Evolutionary conservation across 1,140 invertebrate genomes (phyloP), one percentile per base, ranked within the genome.

Genomic region (Panagrolaimus sp.): DNA sequence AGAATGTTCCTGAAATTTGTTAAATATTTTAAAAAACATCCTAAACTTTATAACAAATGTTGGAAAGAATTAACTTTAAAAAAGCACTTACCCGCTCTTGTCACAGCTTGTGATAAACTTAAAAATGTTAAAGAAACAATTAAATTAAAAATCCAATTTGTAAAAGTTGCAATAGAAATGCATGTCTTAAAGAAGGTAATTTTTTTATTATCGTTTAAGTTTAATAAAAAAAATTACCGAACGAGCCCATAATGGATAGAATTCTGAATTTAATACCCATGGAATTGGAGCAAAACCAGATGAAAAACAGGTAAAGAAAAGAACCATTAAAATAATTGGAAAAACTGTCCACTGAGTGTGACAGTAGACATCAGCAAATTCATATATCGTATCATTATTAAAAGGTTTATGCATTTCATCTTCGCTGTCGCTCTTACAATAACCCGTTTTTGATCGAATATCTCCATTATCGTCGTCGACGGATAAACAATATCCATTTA

Each of bases 211-310:
- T n/a, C n/a, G n/a, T n/a, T n/a, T n/a, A n/a, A n/a, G n/a, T n/a
- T n/a, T n/a, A n/a, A n/a, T n/a, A n/a, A n/a, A n/a, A n/a, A n/a
- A n/a, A n/a, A n/a, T n/a, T n/a, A n/a, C n/a, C 7, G 86, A 84
- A 66, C 88, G 78, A 6, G 87, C 87, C 88, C 88, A 89, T 28
- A 87, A 77, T 12, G 88, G 88, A 78, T 88, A 89, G 55, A 89
- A 88, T 80, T 89, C 88, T 14, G 87, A 87, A 76, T 88, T 88
- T 17, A 88, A 85, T 5, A 87, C 88, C 88, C 88, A 89, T 43
- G 88, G 88, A 85, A 89, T 88, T 21, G 87, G 87, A 14, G 88
- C 88, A 86, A 88, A 88, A 28, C 77, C 77, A 8, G 55, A 47
- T n/a, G 76, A 68, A 55, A 78, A 78, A 21, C 55, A 76, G 24